A percentile compares a stretch with the other conserved stretches of the same genome.
Evolutionary conservation across 2,888 invertebrate species (phyloP).

Genomic region (Chrysodeixis includens): DNA sequence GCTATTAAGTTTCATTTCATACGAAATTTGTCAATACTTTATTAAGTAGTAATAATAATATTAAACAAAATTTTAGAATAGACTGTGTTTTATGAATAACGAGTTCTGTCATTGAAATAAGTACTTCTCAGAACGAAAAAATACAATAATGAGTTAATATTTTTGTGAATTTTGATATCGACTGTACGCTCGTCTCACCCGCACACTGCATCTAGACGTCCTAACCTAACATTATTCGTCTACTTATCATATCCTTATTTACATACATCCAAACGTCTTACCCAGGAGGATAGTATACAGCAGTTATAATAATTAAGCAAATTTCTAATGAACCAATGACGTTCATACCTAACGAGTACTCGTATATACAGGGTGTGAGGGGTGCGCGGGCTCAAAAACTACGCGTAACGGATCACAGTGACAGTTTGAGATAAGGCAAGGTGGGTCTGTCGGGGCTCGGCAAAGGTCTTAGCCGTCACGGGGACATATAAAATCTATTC

Average conservation of each 20-base stretch:
- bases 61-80: not conserved
- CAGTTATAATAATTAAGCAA: conserved; percentile 56
- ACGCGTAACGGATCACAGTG: conserved; percentile 87
- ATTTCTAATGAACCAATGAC: conserved; percentile 59
- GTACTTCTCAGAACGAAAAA: not conserved
- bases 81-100: no score
- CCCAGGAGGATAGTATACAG: conserved; percentile 58
- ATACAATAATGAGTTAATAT: not conserved
- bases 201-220: conserved; percentile 28
- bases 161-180: not conserved
- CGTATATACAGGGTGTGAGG: conserved; percentile 51
- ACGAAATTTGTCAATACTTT: no score
- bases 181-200: conserved; percentile 13
- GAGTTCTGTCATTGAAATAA: not conserved
- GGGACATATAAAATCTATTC: not conserved
- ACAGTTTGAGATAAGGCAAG: conserved; percentile 87
- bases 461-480: conserved; percentile 36
- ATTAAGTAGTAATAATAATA: no score
- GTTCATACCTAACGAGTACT: conserved; percentile 54
- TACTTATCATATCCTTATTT: conserved; percentile 71
- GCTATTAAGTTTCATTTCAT: no score
- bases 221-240: conserved; percentile 58
- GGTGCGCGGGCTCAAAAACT: conserved; percentile 72
- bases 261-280: conserved; percentile 68
- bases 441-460: conserved; percentile 75